Percentiles rank a stretch among this genome's conserved stretches.
Evolutionary conservation across 30 jellyfish, hydroid and myxozoan genomes (phyloP).

Genomic region (Euphysa ruthae): DNA sequence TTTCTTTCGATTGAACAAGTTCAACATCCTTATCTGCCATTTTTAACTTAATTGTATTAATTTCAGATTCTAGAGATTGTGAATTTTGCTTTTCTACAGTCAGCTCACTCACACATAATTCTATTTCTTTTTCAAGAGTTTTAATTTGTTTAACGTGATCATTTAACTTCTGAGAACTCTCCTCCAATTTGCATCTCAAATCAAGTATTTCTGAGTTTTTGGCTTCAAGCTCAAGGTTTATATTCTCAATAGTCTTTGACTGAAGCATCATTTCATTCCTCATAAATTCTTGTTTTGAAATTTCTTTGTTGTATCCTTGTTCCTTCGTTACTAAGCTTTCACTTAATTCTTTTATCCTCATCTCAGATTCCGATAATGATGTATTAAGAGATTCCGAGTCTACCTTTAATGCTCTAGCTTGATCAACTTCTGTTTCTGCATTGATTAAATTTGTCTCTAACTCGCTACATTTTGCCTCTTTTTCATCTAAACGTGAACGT

Average conservation of each 20-base stretch:
- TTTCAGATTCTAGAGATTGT: too few relatives aligned
- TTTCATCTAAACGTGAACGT: conserved; percentile 51
- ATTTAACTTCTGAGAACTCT: not conserved
- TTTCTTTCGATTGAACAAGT: not conserved
- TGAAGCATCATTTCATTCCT: not conserved
- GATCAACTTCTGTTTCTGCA: conserved; percentile 17
- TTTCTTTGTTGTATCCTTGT: not conserved
- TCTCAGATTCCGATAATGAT: conserved; percentile 23
- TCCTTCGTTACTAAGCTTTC: conserved; percentile 7
- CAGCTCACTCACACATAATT: not conserved
- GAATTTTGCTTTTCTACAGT: too few relatives aligned
- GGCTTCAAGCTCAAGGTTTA: not conserved
- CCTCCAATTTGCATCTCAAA: conserved; percentile 6
- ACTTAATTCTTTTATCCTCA: conserved; percentile 30
- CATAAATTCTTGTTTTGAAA: not conserved
- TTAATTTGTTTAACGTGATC: too few relatives aligned
- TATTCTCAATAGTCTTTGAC: not conserved
- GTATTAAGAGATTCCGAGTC: conserved; percentile 13
- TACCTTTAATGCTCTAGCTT: not conserved
- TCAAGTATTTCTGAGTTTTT: not conserved
- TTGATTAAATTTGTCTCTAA: conserved; percentile 1
- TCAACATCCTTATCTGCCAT: too few relatives aligned
- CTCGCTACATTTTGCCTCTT: conserved; percentile 35
- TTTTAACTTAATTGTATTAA: too few relatives aligned
- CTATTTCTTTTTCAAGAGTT: not conserved